Conservation (phyloP, 2,113 vertebrate genomes). For the Pseudorectes ferrugineus region DNA sequence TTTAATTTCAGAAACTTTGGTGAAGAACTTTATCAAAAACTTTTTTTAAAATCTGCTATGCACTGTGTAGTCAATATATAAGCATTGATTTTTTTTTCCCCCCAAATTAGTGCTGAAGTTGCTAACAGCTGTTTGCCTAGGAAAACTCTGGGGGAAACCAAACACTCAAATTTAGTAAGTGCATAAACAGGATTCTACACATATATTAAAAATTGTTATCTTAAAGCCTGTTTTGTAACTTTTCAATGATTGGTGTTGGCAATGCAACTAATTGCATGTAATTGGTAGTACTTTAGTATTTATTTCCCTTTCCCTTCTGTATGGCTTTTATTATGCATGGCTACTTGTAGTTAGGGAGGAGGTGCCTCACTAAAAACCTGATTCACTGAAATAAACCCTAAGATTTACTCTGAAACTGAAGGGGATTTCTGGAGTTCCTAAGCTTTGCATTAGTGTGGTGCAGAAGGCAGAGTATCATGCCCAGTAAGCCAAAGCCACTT, state of each 20-base stretch:
- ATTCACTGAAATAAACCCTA: slow-evolving; percentile 13
- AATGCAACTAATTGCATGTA: slow-evolving; percentile 23
- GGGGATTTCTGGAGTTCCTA: not conserved
- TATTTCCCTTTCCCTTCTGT: slow-evolving; percentile 18
- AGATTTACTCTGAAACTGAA: slow-evolving; percentile 25
- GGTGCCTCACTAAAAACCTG: not conserved
- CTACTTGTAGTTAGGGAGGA: slow-evolving; percentile 9
- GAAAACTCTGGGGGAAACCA: not conserved
- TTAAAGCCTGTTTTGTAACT: slow-evolving; percentile 35
- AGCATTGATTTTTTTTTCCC: not conserved
- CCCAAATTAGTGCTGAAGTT: not conserved
- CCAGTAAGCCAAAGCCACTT: not conserved
- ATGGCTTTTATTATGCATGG: not conserved
- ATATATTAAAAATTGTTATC: not conserved
- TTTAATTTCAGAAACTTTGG: not conserved
- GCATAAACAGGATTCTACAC: not conserved
- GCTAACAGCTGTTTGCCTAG: not conserved
- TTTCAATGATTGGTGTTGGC: not conserved
- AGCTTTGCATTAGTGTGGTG: not conserved
- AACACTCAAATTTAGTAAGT: not conserved
- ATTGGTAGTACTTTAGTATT: slow-evolving; percentile 13
- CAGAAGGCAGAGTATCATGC: not conserved
- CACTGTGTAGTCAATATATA: not conserved
- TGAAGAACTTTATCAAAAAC: not conserved
- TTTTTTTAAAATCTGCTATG: not conserved